Evolutionary conservation across 2,888 invertebrate genomes (phyloP).

Genomic region (Drosophila kokeensis): DNA sequence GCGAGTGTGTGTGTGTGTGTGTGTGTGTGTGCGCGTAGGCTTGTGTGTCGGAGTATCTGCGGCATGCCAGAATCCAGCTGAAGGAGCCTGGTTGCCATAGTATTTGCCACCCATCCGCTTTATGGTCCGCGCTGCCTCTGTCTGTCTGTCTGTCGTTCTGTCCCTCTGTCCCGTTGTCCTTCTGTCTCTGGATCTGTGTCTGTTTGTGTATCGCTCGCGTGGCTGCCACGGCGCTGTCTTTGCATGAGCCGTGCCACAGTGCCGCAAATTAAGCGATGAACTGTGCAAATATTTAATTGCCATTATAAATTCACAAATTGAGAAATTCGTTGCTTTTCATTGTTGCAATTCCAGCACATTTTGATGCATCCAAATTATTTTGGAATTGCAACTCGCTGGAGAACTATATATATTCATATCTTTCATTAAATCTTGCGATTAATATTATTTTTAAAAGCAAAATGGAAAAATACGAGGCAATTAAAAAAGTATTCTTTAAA

Average conservation of each 20-base stretch:
- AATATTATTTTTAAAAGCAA: too few species aligned
- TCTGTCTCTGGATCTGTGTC: not conserved
- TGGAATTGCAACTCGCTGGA: not conserved
- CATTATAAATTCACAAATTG: conserved; percentile 13
- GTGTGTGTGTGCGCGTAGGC: conserved; percentile 12
- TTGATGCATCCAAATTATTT: not conserved
- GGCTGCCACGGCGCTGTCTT: conserved; percentile 47
- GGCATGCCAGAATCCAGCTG: conserved; percentile 70
- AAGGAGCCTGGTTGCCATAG: conserved; percentile 41
- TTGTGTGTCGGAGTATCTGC: conserved; percentile 67
- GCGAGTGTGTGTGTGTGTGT: conserved; percentile 9
- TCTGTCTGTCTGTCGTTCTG: conserved; percentile 4
- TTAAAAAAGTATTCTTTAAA: not conserved
- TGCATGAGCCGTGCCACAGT: conserved; percentile 50
- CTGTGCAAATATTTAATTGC: conserved; percentile 21
- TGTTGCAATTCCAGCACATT: not conserved
- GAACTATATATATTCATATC: not conserved
- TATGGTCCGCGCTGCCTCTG: conserved; percentile 33
- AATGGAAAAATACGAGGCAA: not conserved
- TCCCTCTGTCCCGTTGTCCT: not conserved
- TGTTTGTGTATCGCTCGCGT: conserved; percentile 29
- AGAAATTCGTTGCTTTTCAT: conserved; percentile 1
- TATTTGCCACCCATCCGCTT: conserved; percentile 49
- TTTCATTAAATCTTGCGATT: not conserved
- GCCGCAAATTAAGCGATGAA: conserved; percentile 35